phyloP scores from a whole-genome alignment of 2,113 vertebrate genomes.

The Cynoglossus semilaevis region DNA sequence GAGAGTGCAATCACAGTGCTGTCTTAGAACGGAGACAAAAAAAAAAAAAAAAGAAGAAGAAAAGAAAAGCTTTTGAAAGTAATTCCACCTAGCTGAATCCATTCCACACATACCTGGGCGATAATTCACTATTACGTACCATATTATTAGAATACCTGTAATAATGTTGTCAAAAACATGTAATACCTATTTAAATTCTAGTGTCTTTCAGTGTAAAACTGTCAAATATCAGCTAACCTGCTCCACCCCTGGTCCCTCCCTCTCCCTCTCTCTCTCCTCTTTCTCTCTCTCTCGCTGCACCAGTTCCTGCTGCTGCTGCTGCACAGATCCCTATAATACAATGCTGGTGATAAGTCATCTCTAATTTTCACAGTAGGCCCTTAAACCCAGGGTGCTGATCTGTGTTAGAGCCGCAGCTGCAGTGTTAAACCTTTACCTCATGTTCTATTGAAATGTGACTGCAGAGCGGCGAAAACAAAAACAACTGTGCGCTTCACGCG shows the following conservation, averaged over 20 bases:
- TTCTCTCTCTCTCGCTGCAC: slow-evolving; percentile 2
- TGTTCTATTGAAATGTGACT: slow-evolving; percentile 18
- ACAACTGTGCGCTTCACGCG: not conserved
- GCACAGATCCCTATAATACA: slow-evolving; percentile 41
- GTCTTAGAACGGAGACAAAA: not conserved
- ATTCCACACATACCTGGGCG: not conserved
- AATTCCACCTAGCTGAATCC: not conserved
- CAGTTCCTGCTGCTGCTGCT: slow-evolving; percentile 35
- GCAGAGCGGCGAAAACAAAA: slow-evolving; percentile 1
- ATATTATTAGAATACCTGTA: not conserved
- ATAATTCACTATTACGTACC: slow-evolving; percentile 2
- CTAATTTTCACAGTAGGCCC: slow-evolving; percentile 62
- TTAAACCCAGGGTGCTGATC: slow-evolving; percentile 62
- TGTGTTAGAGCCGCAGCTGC: slow-evolving; percentile 35
- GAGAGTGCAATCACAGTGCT: slow-evolving; percentile 2
- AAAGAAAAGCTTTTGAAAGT: not conserved
- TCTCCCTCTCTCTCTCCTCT: not conserved
- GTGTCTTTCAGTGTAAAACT: slow-evolving; percentile 8
- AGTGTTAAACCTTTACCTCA: slow-evolving; percentile 34
- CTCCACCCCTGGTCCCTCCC: slow-evolving; percentile 3
- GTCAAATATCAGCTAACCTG: slow-evolving; percentile 8
- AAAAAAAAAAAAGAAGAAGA: slow-evolving; percentile 2
- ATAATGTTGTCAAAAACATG: not conserved
- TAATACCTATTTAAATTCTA: not conserved
- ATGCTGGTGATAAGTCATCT: slow-evolving; percentile 63